A percentile compares a stretch with the other conserved stretches of the same genome.
Conservation (phyloP, 2,888 invertebrate species). For the Caenorhabditis becei region DNA sequence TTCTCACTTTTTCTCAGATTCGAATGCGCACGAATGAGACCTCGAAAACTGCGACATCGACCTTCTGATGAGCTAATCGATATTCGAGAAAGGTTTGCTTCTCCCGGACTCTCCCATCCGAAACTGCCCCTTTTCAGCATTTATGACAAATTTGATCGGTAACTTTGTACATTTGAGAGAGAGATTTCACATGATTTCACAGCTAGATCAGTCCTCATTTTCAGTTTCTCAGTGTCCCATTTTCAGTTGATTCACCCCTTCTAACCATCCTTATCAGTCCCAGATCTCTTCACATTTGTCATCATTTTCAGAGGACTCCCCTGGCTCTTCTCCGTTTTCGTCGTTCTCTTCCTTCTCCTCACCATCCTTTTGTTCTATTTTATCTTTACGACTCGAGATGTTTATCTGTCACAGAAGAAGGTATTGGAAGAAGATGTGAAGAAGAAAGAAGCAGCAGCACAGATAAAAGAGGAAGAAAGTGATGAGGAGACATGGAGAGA, state of each 20-base stretch:
- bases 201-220: background rate
- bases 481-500: constrained; percentile 8
- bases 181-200: background rate
- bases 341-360: constrained; percentile 59
- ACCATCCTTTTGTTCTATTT: constrained; percentile 58
- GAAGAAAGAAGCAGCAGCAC: constrained; percentile 25
- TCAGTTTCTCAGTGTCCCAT: constrained; percentile 30
- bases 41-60: constrained; percentile 59
- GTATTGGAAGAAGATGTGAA: constrained; percentile 28
- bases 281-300: background rate
- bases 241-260: background rate
- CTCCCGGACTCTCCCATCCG: background rate
- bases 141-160: constrained; percentile 37
- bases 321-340: constrained; percentile 66
- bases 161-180: constrained; percentile 30
- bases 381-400: constrained; percentile 55
- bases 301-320: constrained; percentile 61
- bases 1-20: constrained; percentile 18
- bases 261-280: background rate
- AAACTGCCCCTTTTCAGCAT: constrained; percentile 18
- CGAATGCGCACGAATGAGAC: constrained; percentile 55
- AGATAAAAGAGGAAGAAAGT: constrained; percentile 11
- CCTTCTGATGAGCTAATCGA: constrained; percentile 62
- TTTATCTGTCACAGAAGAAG: constrained; percentile 52
- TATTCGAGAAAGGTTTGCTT: constrained; percentile 57